These are phyloP conservation scores for Trichopria drosophilae DNA, from an alignment of 2,888 invertebrate species.

Conservation along the genomic window DNA sequence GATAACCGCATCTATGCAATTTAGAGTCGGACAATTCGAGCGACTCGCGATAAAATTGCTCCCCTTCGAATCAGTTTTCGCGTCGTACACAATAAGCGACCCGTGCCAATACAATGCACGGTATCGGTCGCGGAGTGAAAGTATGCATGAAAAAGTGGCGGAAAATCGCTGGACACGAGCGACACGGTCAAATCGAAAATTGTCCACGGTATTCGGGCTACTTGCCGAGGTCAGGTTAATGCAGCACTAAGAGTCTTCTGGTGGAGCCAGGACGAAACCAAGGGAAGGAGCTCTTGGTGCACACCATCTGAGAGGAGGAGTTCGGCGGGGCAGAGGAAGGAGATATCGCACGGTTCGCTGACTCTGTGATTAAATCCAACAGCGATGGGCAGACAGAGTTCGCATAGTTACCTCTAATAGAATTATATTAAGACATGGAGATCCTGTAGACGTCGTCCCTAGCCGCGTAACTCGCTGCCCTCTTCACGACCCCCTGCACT, in stretches of 20 bases:
- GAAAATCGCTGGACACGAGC: too few relatives aligned
- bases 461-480: slow-evolving; percentile 37
- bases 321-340: slow-evolving; percentile 36
- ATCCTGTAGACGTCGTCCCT: slow-evolving; percentile 39
- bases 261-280: slow-evolving; percentile 19
- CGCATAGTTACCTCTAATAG: slow-evolving; percentile 58
- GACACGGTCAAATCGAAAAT: too few relatives aligned
- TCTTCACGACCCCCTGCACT: slow-evolving; percentile 41
- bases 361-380: slow-evolving; percentile 57
- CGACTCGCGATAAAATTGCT: too few relatives aligned
- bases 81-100: too few relatives aligned
- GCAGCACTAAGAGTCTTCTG: slow-evolving; percentile 44
- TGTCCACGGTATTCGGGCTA: too few relatives aligned
- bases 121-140: too few relatives aligned
- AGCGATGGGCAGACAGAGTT: slow-evolving; percentile 50
- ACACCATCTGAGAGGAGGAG: slow-evolving; percentile 20
- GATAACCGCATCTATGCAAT: too few relatives aligned
- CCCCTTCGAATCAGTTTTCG: too few relatives aligned
- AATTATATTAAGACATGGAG: slow-evolving; percentile 57
- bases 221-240: slow-evolving; percentile 47
- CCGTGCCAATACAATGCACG: too few relatives aligned
- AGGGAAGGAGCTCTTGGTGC: slow-evolving; percentile 14
- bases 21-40: too few relatives aligned
- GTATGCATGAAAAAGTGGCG: too few relatives aligned
- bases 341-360: slow-evolving; percentile 54